Evolutionary conservation across 2,113 vertebrate species (phyloP).

Genomic region (Bubalus kerabau): DNA sequence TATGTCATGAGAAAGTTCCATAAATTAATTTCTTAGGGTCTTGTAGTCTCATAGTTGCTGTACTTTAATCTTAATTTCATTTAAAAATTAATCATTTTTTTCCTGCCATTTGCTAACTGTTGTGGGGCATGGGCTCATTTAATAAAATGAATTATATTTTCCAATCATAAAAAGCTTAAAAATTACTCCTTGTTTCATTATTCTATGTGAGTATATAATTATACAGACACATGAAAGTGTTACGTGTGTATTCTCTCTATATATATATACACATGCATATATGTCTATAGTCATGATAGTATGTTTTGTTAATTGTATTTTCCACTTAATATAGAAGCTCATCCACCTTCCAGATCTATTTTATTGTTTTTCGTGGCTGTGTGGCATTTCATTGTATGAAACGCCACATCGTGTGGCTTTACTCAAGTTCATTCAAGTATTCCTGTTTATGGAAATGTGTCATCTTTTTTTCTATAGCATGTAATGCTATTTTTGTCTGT

Average conservation of each 20-base stretch:
- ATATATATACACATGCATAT: neutral
- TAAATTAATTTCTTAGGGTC: neutral
- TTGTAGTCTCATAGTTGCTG: neutral
- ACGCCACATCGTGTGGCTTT: neutral
- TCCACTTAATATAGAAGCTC: neutral
- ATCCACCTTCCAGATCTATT: neutral
- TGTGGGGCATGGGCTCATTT: neutral
- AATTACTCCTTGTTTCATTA: neutral
- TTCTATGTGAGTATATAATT: neutral
- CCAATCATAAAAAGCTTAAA: neutral
- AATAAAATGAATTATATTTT: neutral
- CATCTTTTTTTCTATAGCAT: neutral
- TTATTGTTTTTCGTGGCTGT: neutral
- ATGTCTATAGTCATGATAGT: neutral
- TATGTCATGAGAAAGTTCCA: neutral
- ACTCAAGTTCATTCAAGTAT: neutral
- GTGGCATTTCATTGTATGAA: neutral
- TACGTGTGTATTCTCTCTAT: neutral
- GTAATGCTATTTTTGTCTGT: neutral
- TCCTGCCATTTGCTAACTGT: neutral
- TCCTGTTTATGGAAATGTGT: neutral
- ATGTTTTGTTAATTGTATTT: neutral
- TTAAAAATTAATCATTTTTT: neutral
- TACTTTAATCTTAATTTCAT: conserved; percentile 13
- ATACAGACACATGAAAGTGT: neutral